Base-by-base conservation (phyloP, 2,113 vertebrate species). In the Monopterus albus region DNA sequence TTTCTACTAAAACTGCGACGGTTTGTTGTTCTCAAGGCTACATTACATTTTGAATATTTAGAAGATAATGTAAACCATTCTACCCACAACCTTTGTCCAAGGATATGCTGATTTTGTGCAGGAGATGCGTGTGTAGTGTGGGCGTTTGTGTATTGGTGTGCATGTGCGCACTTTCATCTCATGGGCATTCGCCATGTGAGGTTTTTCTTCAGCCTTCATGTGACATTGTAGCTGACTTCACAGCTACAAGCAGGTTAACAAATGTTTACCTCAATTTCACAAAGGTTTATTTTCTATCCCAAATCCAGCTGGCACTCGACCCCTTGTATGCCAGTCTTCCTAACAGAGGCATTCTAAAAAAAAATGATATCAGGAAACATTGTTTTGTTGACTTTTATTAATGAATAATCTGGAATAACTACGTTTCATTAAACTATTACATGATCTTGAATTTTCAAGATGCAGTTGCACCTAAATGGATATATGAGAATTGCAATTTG, bases 181-280 rank as follows among this genome's bases (percentile, higher is more conserved):
- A 2, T 47, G 78, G 56, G 63, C 69, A 50, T 75, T 55, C 66
- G 38, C 36, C 10, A 17, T 75, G 89, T 68, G 69, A 84, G 78
- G 33, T 85, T 92, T 92, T 88, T 92, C 90, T 89, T 82, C 64
- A 43, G 81, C 62, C 63, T 55, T 72, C 36, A 65, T 87, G 80
- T 90, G 79, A 78, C 66, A 86, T 89, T 76, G 68, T 64, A 72
- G 69, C 67, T 45, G 61, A 45, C 39, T 74, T 87, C 73, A 88
- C 91, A 87, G 56, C 75, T 80, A 76, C 85, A 81, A 88, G 82
- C 75, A 72, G 66, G 58, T 66, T 73, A 56, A 81, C 78, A 89
- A 91, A 92, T 88, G 91, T 90, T 92, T 92, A 90, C 83, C 78
- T 60, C 89, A 62, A 85, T 91, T 91, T 87, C 49, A 64, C 67